These are phyloP conservation scores for Eubasilissa regina DNA, from an alignment of 1,140 invertebrate species.

Conservation along the genomic window DNA sequence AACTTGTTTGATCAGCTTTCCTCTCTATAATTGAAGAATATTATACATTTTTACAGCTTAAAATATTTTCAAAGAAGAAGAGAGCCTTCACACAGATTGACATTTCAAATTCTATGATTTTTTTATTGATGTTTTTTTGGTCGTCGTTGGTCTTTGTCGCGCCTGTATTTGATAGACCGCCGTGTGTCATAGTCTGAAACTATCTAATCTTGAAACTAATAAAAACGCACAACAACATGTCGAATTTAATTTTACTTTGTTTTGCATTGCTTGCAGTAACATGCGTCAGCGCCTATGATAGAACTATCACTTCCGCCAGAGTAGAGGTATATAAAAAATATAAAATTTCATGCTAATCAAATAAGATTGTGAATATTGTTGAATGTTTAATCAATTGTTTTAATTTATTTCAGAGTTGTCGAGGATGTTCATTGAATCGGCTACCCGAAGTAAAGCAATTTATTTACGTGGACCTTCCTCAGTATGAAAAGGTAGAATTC, in stretches of 20 bases:
- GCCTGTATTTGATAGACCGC: too few relatives aligned
- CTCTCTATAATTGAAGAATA: too few relatives aligned
- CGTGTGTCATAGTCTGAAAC: too few relatives aligned
- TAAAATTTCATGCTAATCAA: neutral
- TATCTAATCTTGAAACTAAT: neutral
- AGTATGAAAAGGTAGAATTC: slow-evolving; percentile 78
- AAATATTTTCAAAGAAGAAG: too few relatives aligned
- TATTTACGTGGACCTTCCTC: slow-evolving; percentile 81
- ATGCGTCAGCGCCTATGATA: slow-evolving; percentile 38
- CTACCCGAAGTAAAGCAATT: slow-evolving; percentile 83
- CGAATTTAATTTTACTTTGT: slow-evolving; percentile 23
- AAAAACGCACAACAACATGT: too few relatives aligned
- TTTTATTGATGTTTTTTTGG: too few relatives aligned
- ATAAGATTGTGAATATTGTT: too few relatives aligned
- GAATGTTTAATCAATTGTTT: neutral
- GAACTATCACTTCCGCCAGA: slow-evolving; percentile 38
- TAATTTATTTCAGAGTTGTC: slow-evolving; percentile 77
- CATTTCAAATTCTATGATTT: too few relatives aligned
- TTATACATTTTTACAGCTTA: too few relatives aligned
- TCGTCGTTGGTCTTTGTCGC: too few relatives aligned
- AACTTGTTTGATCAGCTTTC: too few relatives aligned
- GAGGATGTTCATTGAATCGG: slow-evolving; percentile 82
- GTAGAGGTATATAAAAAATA: slow-evolving; percentile 47
- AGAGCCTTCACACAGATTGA: too few relatives aligned
- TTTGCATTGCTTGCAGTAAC: neutral